A percentile compares a stretch with the other conserved stretches of the same genome.
These are phyloP conservation scores for Notarius quadriscutis DNA, from an alignment of 2,113 vertebrate genomes.

Conservation along the genomic window DNA sequence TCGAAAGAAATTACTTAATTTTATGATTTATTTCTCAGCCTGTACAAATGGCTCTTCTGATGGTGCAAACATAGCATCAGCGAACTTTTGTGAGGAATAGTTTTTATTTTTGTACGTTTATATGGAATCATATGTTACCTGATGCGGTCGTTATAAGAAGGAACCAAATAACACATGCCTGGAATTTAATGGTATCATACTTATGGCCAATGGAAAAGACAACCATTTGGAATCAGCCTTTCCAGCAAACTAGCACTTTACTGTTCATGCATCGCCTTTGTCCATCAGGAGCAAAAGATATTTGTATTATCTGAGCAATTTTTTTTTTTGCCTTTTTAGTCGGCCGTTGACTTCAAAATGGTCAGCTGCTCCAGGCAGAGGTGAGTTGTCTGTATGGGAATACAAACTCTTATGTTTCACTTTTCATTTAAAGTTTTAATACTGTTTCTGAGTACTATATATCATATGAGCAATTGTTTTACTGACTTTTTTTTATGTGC, in stretches of 20 bases:
- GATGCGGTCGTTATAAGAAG: background rate
- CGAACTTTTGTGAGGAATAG: background rate
- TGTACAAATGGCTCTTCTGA: background rate
- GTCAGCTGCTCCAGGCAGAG: slow-evolving; percentile 88
- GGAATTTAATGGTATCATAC: background rate
- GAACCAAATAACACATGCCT: background rate
- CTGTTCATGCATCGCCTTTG: background rate
- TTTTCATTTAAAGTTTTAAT: background rate
- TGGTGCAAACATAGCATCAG: background rate
- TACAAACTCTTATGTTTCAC: slow-evolving; percentile 25
- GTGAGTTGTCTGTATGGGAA: slow-evolving; percentile 72
- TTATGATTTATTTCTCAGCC: background rate
- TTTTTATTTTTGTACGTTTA: background rate
- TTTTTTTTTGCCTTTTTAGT: slow-evolving; percentile 66
- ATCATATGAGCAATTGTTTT: background rate
- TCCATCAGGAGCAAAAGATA: background rate
- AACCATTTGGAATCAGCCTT: background rate
- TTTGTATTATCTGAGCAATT: slow-evolving; percentile 34
- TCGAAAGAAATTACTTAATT: background rate
- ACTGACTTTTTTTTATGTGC: slow-evolving; percentile 42
- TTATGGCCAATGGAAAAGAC: background rate
- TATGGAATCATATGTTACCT: background rate
- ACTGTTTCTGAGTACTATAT: no score
- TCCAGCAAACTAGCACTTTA: background rate
- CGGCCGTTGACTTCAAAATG: slow-evolving; percentile 90